These are phyloP conservation scores for Lagorchestes hirsutus DNA, from an alignment of 2,797 vertebrate species.

Conservation along the genomic window DNA sequence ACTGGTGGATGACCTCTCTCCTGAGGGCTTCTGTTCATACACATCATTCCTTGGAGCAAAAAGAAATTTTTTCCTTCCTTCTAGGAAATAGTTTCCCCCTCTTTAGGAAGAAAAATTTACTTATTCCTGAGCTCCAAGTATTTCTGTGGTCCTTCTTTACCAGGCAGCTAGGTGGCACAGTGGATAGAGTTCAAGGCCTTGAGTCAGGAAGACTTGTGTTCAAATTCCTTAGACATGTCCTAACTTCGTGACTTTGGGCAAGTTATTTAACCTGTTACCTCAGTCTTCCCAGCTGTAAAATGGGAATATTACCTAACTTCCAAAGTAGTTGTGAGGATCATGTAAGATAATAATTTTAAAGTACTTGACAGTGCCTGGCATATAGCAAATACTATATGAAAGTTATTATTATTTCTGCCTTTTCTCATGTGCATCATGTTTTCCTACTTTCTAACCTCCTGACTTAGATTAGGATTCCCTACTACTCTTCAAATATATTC, in stretches of 20 bases:
- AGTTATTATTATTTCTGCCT: neutral
- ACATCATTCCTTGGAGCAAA: neutral
- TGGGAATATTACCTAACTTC: neutral
- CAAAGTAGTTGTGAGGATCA: neutral
- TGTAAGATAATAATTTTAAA: neutral
- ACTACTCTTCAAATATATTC: neutral
- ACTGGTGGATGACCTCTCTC: neutral
- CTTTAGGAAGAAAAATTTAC: neutral
- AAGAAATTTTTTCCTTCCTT: neutral
- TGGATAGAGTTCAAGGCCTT: neutral
- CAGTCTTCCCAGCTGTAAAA: neutral
- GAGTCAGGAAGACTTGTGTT: neutral
- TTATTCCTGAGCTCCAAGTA: neutral
- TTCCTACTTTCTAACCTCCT: neutral
- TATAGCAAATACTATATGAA: neutral
- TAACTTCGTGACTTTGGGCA: neutral
- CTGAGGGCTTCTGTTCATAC: neutral
- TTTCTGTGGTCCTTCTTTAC: neutral
- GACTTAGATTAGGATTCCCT: neutral
- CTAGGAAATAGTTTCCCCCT: neutral
- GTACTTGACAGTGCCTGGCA: neutral
- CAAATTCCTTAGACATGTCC: neutral
- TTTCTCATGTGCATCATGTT: neutral
- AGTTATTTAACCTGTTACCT: neutral
- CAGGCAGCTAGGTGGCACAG: neutral